Conservation (phyloP, 2,797 vertebrate species). For the Poeciliopsis gracilis region DNA sequence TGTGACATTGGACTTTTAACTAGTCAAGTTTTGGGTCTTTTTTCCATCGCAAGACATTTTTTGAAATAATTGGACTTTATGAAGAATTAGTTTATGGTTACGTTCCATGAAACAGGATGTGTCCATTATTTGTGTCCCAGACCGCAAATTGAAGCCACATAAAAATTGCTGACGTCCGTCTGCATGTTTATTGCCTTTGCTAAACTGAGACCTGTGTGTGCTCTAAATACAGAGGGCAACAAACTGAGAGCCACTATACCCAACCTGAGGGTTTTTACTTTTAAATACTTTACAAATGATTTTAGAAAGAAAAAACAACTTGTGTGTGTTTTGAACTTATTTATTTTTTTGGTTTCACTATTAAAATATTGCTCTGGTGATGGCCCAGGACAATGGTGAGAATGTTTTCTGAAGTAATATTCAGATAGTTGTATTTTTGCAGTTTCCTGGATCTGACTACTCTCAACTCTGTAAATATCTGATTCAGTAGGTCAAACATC, state of each 20-base stretch:
- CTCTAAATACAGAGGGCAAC: not conserved
- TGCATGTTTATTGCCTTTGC: conserved; percentile 25
- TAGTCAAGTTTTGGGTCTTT: not conserved
- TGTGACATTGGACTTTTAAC: not conserved
- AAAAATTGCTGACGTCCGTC: not conserved
- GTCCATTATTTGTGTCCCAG: not conserved
- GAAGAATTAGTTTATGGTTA: not conserved
- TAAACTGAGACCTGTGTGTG: not conserved
- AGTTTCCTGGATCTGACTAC: not conserved
- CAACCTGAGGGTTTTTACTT: not conserved
- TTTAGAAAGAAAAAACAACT: not conserved
- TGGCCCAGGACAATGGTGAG: not conserved
- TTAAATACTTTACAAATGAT: conserved; percentile 23
- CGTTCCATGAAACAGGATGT: not conserved
- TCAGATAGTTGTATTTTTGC: not conserved
- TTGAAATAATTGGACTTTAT: not conserved
- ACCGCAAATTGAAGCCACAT: conserved; percentile 2
- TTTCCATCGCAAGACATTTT: not conserved
- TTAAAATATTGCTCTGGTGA: not conserved
- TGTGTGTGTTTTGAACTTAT: not conserved
- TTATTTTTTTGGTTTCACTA: not conserved
- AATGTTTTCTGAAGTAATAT: not conserved
- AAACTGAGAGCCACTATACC: not conserved
- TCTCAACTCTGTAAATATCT: conserved; percentile 8
- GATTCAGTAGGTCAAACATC: conserved; percentile 30